Conservation (phyloP, 37 sponge, comb jelly and placozoan species). For the Spongia lamella region DNA sequence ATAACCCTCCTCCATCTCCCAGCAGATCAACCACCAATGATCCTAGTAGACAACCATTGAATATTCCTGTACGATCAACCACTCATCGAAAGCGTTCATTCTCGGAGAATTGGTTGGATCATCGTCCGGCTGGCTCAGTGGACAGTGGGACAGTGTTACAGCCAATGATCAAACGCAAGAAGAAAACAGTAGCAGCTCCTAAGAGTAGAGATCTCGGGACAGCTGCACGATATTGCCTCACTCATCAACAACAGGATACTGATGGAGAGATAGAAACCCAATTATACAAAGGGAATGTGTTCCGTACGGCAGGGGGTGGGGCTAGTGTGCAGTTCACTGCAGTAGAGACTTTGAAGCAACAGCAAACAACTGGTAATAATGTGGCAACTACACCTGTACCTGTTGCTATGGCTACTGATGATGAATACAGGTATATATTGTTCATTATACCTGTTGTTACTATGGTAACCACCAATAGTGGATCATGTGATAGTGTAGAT, state of each 20-base stretch:
- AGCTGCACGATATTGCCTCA: constrained; percentile 54
- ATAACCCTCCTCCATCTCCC: constrained; percentile 19
- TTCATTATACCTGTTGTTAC: neutral
- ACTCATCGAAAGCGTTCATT: constrained; percentile 71
- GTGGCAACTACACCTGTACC: neutral
- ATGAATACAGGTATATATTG: neutral
- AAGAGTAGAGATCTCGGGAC: constrained; percentile 67
- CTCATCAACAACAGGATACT: constrained; percentile 83
- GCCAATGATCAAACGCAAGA: constrained; percentile 83
- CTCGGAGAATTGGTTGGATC: constrained; percentile 91
- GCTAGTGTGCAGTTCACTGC: constrained; percentile 83
- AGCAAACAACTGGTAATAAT: constrained; percentile 1
- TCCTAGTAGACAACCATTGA: neutral
- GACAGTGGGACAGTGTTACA: constrained; percentile 71
- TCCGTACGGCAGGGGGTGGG: constrained; percentile 79
- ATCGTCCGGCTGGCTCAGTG: constrained; percentile 69
- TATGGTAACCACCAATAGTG: constrained; percentile 11
- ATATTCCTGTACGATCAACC: neutral
- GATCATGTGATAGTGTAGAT: constrained; percentile 3
- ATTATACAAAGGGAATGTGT: constrained; percentile 81
- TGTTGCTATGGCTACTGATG: neutral
- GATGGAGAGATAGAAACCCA: constrained; percentile 68
- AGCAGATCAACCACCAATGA: neutral
- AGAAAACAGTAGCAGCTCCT: constrained; percentile 87
- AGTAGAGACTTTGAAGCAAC: constrained; percentile 68